Conservation (phyloP, 2,888 invertebrate species). For the Baccha elongata region DNA sequence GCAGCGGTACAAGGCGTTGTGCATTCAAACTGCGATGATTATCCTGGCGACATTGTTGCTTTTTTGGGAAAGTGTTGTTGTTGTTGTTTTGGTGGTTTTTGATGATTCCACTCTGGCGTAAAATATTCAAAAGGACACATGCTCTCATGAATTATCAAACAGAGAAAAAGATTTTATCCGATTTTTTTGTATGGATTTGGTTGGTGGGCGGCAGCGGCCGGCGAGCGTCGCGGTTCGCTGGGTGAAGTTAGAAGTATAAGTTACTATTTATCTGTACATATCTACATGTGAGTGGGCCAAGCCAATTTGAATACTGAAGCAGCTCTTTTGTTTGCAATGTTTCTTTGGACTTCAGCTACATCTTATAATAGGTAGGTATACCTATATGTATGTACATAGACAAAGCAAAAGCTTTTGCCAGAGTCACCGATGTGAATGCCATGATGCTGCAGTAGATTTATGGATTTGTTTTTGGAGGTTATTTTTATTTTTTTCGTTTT, state of each 20-base stretch:
- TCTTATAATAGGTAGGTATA: no score
- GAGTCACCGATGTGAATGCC: conserved; percentile 65
- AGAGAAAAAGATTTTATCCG: conserved; percentile 71
- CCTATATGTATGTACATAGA: no score
- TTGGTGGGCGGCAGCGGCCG: no score
- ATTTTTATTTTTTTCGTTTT: background rate
- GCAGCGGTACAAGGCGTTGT: conserved; percentile 24
- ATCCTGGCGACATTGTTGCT: conserved; percentile 71
- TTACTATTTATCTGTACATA: background rate
- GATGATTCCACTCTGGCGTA: conserved; percentile 70
- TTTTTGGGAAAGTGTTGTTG: conserved; percentile 63
- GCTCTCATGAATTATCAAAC: conserved; percentile 75
- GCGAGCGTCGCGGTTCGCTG: background rate
- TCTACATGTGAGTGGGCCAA: conserved; percentile 19
- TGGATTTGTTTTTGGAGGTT: conserved; percentile 52
- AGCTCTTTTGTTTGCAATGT: conserved; percentile 40
- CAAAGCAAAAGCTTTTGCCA: conserved; percentile 58
- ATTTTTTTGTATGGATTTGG: conserved; percentile 32
- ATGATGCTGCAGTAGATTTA: conserved; percentile 69
- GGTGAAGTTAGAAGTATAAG: conserved; percentile 1
- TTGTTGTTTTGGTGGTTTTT: conserved; percentile 55
- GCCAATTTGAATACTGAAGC: conserved; percentile 59
- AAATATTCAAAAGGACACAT: conserved; percentile 75
- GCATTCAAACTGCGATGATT: conserved; percentile 71
- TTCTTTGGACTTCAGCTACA: conserved; percentile 46